A percentile compares a stretch with the other conserved stretches of the same genome.
Evolutionary conservation across 1,140 invertebrate species (phyloP).

Genomic region (Heterodera schachtii): DNA sequence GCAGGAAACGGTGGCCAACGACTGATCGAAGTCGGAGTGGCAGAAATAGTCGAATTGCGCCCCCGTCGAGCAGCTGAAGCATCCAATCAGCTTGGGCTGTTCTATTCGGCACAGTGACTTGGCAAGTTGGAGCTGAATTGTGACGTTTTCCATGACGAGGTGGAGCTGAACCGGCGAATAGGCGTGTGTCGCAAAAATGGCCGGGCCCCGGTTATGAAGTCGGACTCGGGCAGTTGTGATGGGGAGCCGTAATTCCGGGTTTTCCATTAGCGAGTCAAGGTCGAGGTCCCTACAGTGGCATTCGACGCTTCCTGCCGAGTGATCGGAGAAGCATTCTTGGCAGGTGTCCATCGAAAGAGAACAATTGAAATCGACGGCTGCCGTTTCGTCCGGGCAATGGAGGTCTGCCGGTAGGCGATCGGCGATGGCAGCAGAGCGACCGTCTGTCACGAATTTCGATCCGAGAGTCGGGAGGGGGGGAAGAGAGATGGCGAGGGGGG

Average conservation of each 20-base stretch:
- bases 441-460: not conserved
- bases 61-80: too few relatives aligned
- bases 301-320: not conserved
- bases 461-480: not conserved
- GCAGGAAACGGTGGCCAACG: too few relatives aligned
- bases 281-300: conserved; percentile 2
- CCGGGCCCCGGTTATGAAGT: not conserved
- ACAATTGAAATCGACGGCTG: not conserved
- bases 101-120: too few relatives aligned
- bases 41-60: too few relatives aligned
- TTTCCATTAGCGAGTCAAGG: not conserved
- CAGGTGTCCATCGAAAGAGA: not conserved
- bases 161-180: too few relatives aligned
- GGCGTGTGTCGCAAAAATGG: not conserved
- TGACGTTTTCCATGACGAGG: too few relatives aligned
- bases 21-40: too few relatives aligned
- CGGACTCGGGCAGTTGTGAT: not conserved
- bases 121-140: too few relatives aligned
- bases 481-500: not conserved
- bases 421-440: not conserved
- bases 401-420: not conserved
- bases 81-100: too few relatives aligned
- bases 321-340: not conserved
- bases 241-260: not conserved
- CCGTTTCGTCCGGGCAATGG: not conserved